Percentiles rank a stretch among this genome's conserved stretches.
Conservation (phyloP, 2,113 vertebrate species). For the Boleophthalmus pectinirostris region DNA sequence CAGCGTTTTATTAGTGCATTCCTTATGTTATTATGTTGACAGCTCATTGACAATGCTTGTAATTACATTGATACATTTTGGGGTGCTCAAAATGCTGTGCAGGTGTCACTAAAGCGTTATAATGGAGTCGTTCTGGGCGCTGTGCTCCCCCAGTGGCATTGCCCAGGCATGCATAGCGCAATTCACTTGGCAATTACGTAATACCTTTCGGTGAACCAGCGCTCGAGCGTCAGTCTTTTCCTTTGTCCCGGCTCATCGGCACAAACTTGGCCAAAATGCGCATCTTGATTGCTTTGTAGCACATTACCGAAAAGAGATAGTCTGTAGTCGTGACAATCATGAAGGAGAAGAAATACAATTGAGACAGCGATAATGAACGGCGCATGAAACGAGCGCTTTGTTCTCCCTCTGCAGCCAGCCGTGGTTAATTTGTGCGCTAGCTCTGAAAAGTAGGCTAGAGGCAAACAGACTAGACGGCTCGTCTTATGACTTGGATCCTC, state of each 20-base stretch:
- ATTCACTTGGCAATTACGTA: slow-evolving; percentile 76
- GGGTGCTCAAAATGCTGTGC: slow-evolving; percentile 19
- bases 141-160: slow-evolving; percentile 62
- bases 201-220: slow-evolving; percentile 68
- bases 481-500: slow-evolving; percentile 58
- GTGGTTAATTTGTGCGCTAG: slow-evolving; percentile 60
- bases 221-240: slow-evolving; percentile 61
- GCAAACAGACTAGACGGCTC: slow-evolving; percentile 45
- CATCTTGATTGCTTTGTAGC: neutral
- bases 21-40: neutral
- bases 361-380: slow-evolving; percentile 57
- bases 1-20: neutral
- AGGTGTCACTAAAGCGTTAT: slow-evolving; percentile 33
- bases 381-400: slow-evolving; percentile 75
- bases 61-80: slow-evolving; percentile 23
- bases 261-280: slow-evolving; percentile 23
- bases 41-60: neutral
- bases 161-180: slow-evolving; percentile 75
- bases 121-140: slow-evolving; percentile 36
- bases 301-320: neutral
- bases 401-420: slow-evolving; percentile 71
- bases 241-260: slow-evolving; percentile 59
- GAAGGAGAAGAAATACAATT: slow-evolving; percentile 11
- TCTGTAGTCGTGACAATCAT: neutral
- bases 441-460: slow-evolving; percentile 58